These are phyloP conservation scores for zebrafish (Danio rerio) DNA, from an alignment of 2,113 vertebrate genomes.

Conservation along the genomic window GRCz12tu NC_133193.1:26862001-26862500, in stretches of 20 bases:
- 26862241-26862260: neutral
- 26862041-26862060: no score
- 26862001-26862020: no score
- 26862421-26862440: neutral
- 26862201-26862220: neutral
- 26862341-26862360: neutral
- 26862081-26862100: no score
- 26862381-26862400: neutral
- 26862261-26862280: no score
- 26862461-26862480: neutral
- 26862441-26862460: neutral
- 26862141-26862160: neutral
- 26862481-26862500: neutral
- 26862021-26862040: no score
- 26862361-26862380: neutral
- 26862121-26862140: no score
- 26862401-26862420: neutral
- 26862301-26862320: neutral
- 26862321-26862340: neutral
- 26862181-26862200: neutral
- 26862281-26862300: conserved; percentile 4
- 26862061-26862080: no score
- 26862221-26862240: neutral
- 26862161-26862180: neutral
- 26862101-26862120: no score